These are phyloP conservation scores for Apamea epomidion DNA, from an alignment of 2,888 invertebrate genomes.

Conservation along the genomic window DNA sequence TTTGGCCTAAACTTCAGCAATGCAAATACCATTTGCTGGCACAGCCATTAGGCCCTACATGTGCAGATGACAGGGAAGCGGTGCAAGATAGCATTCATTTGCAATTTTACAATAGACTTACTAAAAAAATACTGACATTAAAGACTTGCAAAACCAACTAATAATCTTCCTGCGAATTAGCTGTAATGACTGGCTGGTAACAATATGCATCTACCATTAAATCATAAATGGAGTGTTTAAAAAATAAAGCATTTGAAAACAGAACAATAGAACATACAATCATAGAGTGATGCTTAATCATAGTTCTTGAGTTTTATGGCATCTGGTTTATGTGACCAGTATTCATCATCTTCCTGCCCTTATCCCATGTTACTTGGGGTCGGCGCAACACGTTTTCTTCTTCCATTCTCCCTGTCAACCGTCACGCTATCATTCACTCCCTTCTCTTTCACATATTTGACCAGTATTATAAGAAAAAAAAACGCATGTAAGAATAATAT, in stretches of 20 bases:
- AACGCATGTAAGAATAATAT: background rate
- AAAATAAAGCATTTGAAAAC: background rate
- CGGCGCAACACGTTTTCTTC: too few relatives aligned
- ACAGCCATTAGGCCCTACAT: too few relatives aligned
- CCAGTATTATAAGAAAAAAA: background rate
- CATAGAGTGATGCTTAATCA: background rate
- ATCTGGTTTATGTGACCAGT: background rate
- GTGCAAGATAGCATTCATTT: background rate
- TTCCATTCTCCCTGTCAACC: too few relatives aligned
- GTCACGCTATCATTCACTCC: too few relatives aligned
- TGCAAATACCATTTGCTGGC: too few relatives aligned
- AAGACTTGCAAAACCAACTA: background rate
- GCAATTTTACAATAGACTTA: background rate
- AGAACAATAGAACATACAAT: slow-evolving; percentile 21
- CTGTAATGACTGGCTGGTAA: background rate
- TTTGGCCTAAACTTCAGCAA: too few relatives aligned
- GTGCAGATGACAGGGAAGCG: too few relatives aligned
- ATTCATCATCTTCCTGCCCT: too few relatives aligned
- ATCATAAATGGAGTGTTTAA: background rate
- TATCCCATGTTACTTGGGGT: too few relatives aligned
- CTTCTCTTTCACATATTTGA: too few relatives aligned
- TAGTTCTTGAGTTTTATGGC: background rate
- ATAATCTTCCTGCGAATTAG: slow-evolving; percentile 1
- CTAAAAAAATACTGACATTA: background rate
- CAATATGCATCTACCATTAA: background rate